phyloP scores from a whole-genome alignment of 2,888 invertebrate species.

The Epistrophe grossulariae region DNA sequence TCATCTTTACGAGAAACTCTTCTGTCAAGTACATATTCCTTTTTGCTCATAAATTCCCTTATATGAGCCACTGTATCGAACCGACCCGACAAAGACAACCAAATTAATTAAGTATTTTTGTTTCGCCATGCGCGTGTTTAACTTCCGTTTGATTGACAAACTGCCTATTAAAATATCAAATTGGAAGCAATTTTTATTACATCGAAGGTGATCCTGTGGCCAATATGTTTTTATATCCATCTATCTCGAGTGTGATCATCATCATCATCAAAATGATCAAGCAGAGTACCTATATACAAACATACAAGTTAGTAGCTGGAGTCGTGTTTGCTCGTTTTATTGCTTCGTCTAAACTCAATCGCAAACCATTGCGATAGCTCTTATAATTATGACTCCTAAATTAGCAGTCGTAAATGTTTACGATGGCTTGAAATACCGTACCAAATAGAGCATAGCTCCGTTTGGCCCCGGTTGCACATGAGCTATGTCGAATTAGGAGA shows the following conservation, averaged over 20 bases:
- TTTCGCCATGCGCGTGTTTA: slow-evolving; percentile 12
- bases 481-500: slow-evolving; percentile 72
- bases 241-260: slow-evolving; percentile 35
- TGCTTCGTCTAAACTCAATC: slow-evolving; percentile 43
- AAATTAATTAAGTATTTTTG: slow-evolving; percentile 30
- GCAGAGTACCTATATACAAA: no score
- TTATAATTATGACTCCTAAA: slow-evolving; percentile 73
- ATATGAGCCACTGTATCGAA: neutral
- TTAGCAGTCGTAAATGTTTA: slow-evolving; percentile 75
- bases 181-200: slow-evolving; percentile 32
- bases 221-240: slow-evolving; percentile 31
- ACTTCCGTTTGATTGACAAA: slow-evolving; percentile 74
- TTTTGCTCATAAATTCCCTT: neutral
- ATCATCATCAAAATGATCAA: slow-evolving; percentile 40
- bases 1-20: neutral
- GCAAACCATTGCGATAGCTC: slow-evolving; percentile 57
- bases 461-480: slow-evolving; percentile 41
- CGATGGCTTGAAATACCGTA: slow-evolving; percentile 65
- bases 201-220: slow-evolving; percentile 53
- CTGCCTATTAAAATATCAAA: slow-evolving; percentile 49
- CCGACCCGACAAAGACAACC: neutral
- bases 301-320: slow-evolving; percentile 11
- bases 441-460: slow-evolving; percentile 67
- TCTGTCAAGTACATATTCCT: neutral
- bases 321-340: slow-evolving; percentile 56